Evolutionary conservation across 2,797 vertebrate genomes (phyloP).

Genomic region (Hybognathus amarus): DNA sequence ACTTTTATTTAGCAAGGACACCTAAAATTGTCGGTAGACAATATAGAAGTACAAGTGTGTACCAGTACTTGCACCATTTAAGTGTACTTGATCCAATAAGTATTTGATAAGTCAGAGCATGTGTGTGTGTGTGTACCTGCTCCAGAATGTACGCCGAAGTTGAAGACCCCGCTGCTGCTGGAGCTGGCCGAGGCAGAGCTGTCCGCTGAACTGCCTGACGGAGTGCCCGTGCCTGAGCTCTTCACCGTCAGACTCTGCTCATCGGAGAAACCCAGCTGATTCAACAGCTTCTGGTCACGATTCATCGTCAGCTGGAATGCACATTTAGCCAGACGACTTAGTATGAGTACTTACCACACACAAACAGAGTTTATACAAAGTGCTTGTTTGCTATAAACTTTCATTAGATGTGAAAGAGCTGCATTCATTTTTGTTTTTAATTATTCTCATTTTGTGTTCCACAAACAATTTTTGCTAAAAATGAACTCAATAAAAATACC

Average conservation of each 20-base stretch:
- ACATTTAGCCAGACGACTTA: neutral
- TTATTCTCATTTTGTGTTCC: neutral
- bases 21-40: no score
- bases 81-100: neutral
- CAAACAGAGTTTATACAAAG: neutral
- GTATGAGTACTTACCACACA: neutral
- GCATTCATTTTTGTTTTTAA: neutral
- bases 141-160: conserved; percentile 95
- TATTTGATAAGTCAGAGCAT: neutral
- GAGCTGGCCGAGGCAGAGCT: conserved; percentile 90
- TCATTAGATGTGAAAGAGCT: neutral
- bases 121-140: conserved; percentile 81
- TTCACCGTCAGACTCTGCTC: conserved; percentile 96
- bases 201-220: conserved; percentile 93
- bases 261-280: conserved; percentile 95
- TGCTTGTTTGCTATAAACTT: neutral
- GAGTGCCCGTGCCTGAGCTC: conserved; percentile 94
- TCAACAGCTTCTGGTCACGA: conserved; percentile 97
- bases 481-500: neutral
- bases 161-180: conserved; percentile 88
- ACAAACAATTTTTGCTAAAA: neutral
- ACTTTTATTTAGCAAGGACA: neutral
- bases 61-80: neutral
- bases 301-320: conserved; percentile 90
- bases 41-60: no score